Evolutionary conservation across 2,797 vertebrate species (phyloP).

Genomic region (Dromococcyx pavoninus): DNA sequence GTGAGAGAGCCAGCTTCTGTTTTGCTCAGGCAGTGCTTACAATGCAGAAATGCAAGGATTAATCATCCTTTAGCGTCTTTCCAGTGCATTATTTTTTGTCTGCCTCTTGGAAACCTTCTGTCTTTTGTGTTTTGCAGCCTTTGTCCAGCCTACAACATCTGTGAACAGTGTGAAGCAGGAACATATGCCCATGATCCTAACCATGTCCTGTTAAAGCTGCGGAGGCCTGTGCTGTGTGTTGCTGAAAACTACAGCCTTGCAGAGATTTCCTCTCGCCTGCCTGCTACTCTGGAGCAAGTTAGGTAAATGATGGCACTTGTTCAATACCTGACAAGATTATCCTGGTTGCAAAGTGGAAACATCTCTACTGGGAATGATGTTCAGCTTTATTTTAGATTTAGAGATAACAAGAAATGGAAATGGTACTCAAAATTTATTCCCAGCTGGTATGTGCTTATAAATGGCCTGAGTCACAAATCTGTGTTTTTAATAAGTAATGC

Average conservation of each 20-base stretch:
- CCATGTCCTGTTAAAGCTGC: constrained; percentile 89
- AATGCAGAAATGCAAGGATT: background rate
- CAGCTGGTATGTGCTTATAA: rapidly evolving
- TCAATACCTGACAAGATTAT: background rate
- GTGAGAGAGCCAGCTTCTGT: background rate
- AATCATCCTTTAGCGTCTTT: background rate
- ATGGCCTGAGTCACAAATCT: background rate
- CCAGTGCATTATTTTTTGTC: background rate
- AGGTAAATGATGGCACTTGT: constrained; percentile 51
- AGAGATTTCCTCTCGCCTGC: constrained; percentile 50
- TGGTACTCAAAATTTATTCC: background rate
- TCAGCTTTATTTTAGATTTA: background rate
- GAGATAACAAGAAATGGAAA: background rate
- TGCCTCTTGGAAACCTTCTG: background rate
- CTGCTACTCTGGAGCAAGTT: constrained; percentile 76
- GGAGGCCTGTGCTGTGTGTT: constrained; percentile 78
- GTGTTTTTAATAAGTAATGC: background rate
- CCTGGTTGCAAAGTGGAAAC: background rate
- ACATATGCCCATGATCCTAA: constrained; percentile 87
- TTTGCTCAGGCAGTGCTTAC: background rate
- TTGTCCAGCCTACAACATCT: constrained; percentile 91
- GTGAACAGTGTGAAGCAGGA: constrained; percentile 88
- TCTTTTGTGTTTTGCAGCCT: constrained; percentile 74
- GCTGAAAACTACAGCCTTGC: constrained; percentile 56
- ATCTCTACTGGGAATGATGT: background rate